phyloP scores from a whole-genome alignment of 2,888 invertebrate species.

The Keiferia lycopersicella region DNA sequence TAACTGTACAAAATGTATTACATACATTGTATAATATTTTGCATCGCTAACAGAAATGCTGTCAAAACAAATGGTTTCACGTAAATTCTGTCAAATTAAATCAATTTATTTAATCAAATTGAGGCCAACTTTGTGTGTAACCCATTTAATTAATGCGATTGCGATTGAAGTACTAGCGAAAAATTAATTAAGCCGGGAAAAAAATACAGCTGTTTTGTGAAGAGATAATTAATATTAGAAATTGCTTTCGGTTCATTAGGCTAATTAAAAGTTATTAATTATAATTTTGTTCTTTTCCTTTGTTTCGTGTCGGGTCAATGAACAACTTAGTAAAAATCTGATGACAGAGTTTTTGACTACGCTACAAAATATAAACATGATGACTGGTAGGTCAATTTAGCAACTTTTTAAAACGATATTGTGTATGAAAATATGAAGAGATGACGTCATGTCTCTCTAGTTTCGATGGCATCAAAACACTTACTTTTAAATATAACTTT shows the following conservation, averaged over 20 bases:
- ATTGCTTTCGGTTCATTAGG: constrained; percentile 3
- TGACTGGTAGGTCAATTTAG: no score
- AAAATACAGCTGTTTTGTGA: background rate
- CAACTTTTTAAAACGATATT: no score
- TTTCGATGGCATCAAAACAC: no score
- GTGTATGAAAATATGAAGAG: no score
- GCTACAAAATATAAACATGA: no score
- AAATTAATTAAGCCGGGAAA: background rate
- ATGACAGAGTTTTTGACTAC: no score
- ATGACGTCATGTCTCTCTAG: no score
- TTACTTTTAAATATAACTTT: no score
- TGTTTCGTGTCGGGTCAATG: no score
- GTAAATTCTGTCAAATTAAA: background rate
- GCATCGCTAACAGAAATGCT: background rate
- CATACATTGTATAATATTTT: background rate
- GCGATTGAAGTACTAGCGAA: background rate
- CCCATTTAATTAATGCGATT: background rate
- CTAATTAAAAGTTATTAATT: constrained; percentile 1
- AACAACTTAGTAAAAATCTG: no score
- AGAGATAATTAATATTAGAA: constrained; percentile 3
- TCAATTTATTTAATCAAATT: constrained; percentile 7
- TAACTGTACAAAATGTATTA: no score
- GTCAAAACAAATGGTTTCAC: background rate
- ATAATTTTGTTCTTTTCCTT: background rate
- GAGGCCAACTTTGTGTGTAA: constrained; percentile 1